A percentile compares a stretch with the other conserved stretches of the same genome.
phyloP scores from a whole-genome alignment of 2,888 invertebrate genomes.

The Sinodicranocentrus sp. region DNA sequence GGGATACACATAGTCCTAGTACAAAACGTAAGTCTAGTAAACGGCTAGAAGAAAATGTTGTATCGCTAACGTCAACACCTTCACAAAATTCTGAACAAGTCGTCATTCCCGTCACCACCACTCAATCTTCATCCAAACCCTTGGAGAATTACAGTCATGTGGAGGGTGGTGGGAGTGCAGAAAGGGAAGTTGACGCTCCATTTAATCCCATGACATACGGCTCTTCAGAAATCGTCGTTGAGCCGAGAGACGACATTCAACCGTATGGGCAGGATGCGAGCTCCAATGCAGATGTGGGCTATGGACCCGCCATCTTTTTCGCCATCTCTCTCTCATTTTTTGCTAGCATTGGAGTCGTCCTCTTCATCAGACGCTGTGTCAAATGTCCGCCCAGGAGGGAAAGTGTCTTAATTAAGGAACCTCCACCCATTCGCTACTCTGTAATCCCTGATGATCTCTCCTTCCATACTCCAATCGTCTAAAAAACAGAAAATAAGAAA shows the following conservation, averaged over 20 bases:
- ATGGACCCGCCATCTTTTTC: slow-evolving; percentile 77
- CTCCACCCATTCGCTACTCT: slow-evolving; percentile 77
- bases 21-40: slow-evolving; percentile 2
- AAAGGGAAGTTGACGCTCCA: slow-evolving; percentile 22
- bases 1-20: neutral
- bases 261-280: slow-evolving; percentile 59
- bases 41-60: too few species aligned
- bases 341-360: slow-evolving; percentile 77
- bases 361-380: slow-evolving; percentile 78
- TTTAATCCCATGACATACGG: slow-evolving; percentile 67
- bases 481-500: slow-evolving; percentile 26
- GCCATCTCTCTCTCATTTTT: slow-evolving; percentile 78
- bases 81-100: neutral
- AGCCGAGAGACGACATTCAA: slow-evolving; percentile 66
- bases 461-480: slow-evolving; percentile 71
- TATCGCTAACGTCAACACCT: neutral
- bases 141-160: slow-evolving; percentile 17
- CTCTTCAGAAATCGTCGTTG: slow-evolving; percentile 70
- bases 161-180: slow-evolving; percentile 14
- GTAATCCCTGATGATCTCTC: slow-evolving; percentile 77
- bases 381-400: slow-evolving; percentile 77
- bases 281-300: slow-evolving; percentile 31
- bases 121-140: neutral
- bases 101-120: neutral
- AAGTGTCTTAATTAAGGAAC: slow-evolving; percentile 77